Evolutionary conservation across 2,113 vertebrate genomes (phyloP).

Genomic region (Blennius ocellaris): DNA sequence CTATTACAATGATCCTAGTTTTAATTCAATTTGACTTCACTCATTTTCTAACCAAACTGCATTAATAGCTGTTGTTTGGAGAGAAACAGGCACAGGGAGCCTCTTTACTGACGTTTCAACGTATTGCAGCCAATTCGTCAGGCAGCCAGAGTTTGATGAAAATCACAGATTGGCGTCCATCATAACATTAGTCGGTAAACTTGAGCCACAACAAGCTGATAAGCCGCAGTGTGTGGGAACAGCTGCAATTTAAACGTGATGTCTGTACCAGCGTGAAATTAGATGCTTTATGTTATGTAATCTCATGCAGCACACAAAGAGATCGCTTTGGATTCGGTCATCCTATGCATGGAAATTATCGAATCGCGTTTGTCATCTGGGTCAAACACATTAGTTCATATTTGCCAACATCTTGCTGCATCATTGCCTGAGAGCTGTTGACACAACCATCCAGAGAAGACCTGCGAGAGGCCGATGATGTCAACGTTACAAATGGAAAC

Average conservation of each 20-base stretch:
- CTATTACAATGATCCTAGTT: no score
- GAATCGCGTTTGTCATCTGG: neutral
- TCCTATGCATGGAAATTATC: neutral
- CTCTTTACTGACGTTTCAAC: slow-evolving; percentile 29
- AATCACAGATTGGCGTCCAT: slow-evolving; percentile 38
- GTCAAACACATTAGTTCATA: neutral
- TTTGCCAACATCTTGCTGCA: neutral
- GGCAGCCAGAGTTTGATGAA: slow-evolving; percentile 46
- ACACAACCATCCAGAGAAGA: no score
- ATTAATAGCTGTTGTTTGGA: slow-evolving; percentile 16
- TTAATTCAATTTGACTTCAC: no score
- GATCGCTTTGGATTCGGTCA: neutral
- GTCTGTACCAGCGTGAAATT: neutral
- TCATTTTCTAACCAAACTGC: slow-evolving; percentile 11
- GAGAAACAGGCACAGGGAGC: slow-evolving; percentile 10
- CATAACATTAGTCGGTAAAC: neutral
- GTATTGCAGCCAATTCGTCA: slow-evolving; percentile 29
- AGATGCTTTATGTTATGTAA: slow-evolving; percentile 1
- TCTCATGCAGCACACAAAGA: neutral
- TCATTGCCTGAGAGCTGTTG: neutral
- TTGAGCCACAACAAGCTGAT: neutral
- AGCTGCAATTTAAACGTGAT: neutral
- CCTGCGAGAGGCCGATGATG: no score
- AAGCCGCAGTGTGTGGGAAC: neutral
- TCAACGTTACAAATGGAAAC: neutral